Evolutionary conservation across 2,113 vertebrate species (phyloP).

Genomic region (Varanus salvator): DNA sequence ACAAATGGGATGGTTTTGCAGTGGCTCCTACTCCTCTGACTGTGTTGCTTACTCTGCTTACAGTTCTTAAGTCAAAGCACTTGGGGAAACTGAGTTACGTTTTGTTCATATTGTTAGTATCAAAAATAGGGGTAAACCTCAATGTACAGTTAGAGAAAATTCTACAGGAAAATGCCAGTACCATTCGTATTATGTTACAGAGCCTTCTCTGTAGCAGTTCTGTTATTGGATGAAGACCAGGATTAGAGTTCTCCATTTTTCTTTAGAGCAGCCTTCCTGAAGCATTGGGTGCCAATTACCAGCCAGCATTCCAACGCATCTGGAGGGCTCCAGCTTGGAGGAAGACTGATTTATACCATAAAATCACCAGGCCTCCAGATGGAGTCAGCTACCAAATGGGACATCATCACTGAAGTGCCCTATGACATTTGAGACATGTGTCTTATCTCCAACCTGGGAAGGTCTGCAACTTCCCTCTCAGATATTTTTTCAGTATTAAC

Average conservation of each 20-base stretch:
- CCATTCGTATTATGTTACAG: too few species aligned
- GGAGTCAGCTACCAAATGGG: not conserved
- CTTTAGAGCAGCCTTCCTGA: not conserved
- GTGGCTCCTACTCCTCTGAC: not conserved
- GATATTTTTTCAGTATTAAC: not conserved
- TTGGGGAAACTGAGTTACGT: not conserved
- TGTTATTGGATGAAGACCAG: not conserved
- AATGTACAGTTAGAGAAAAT: not conserved
- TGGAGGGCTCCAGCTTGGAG: too few species aligned
- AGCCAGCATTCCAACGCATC: too few species aligned
- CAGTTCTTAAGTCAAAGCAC: not conserved
- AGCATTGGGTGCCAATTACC: too few species aligned
- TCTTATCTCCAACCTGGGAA: not conserved
- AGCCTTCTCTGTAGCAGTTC: not conserved
- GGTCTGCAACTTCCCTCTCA: not conserved
- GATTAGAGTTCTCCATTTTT: not conserved
- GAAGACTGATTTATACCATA: too few species aligned
- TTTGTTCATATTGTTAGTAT: not conserved
- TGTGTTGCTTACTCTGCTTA: not conserved
- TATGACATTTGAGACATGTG: not conserved
- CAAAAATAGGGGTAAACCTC: not conserved
- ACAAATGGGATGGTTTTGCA: not conserved
- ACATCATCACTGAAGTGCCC: not conserved
- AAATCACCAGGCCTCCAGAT: not conserved
- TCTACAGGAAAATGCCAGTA: not conserved